Conservation (phyloP, 1,140 invertebrate species). For the Drosophila punjabiensis region DNA sequence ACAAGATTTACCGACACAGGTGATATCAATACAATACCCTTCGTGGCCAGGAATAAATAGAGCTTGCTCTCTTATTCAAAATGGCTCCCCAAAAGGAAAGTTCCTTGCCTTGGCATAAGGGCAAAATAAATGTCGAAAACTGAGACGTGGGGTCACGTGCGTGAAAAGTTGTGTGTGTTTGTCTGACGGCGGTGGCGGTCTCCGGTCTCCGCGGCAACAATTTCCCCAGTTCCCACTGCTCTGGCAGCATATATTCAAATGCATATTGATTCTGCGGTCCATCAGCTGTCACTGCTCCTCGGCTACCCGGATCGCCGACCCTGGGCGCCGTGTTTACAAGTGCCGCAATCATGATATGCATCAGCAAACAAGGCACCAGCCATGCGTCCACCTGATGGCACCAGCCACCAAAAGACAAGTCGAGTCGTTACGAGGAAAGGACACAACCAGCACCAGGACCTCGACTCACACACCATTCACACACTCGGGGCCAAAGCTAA, state of each 20-base stretch:
- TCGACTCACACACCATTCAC: not conserved
- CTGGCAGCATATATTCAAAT: constrained; percentile 70
- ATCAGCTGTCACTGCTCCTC: constrained; percentile 36
- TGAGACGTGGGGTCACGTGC: constrained; percentile 66
- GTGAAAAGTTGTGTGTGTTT: constrained; percentile 58
- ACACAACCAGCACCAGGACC: not conserved
- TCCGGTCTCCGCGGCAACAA: not conserved
- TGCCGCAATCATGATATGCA: constrained; percentile 73
- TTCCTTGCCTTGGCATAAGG: constrained; percentile 22
- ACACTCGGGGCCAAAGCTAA: constrained; percentile 39
- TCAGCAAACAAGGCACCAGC: constrained; percentile 61
- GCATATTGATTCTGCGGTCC: constrained; percentile 81
- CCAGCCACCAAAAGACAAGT: constrained; percentile 33
- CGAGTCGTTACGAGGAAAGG: constrained; percentile 7
- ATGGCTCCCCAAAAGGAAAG: constrained; percentile 40
- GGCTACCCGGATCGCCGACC: constrained; percentile 26
- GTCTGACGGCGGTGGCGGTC: constrained; percentile 9
- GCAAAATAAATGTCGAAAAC: constrained; percentile 44
- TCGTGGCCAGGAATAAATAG: constrained; percentile 32
- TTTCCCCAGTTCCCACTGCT: constrained; percentile 2
- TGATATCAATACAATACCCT: constrained; percentile 9
- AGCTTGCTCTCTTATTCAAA: constrained; percentile 36
- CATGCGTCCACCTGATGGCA: constrained; percentile 58
- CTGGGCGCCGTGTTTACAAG: constrained; percentile 63
- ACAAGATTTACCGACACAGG: not conserved